A percentile compares a stretch with the other conserved stretches of the same genome.
Evolutionary conservation across 1,140 invertebrate genomes (phyloP).

Genomic region (Drosophila kohkoa): DNA sequence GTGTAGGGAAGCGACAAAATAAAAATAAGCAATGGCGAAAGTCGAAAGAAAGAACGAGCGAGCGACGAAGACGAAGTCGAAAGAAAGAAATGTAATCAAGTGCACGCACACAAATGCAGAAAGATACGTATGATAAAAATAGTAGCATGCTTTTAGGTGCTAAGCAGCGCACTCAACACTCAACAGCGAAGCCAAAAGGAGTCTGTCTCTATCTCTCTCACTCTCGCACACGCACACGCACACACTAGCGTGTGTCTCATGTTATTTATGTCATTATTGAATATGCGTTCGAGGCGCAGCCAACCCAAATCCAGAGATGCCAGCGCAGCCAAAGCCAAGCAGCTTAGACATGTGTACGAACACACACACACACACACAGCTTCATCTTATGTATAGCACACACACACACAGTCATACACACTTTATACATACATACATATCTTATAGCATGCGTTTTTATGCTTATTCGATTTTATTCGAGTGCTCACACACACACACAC

Average conservation of each 20-base stretch:
- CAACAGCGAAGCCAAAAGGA: conserved; percentile 21
- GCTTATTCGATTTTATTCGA: conserved; percentile 82
- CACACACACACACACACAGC: conserved; percentile 43
- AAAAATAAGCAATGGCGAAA: conserved; percentile 19
- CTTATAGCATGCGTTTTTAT: conserved; percentile 77
- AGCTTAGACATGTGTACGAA: conserved; percentile 65
- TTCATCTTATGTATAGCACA: conserved; percentile 2
- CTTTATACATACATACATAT: conserved; percentile 29
- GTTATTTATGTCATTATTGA: conserved; percentile 82
- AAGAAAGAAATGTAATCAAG: conserved; percentile 71
- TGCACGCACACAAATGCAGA: conserved; percentile 60
- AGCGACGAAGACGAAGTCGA: conserved; percentile 3
- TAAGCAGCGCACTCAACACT: conserved; percentile 74
- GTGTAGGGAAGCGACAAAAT: conserved; percentile 50
- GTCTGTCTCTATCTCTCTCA: not conserved
- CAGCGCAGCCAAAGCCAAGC: conserved; percentile 11
- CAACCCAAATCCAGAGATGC: conserved; percentile 54
- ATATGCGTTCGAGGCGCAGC: conserved; percentile 78
- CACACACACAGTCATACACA: conserved; percentile 9
- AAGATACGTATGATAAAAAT: conserved; percentile 46
- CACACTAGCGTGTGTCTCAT: conserved; percentile 31
- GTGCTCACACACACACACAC: conserved; percentile 60
- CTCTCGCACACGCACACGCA: not conserved
- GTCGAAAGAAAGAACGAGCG: conserved; percentile 5
- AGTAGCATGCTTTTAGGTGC: conserved; percentile 82